Percentiles rank a stretch among this genome's conserved stretches.
phyloP scores from a whole-genome alignment of 2,797 vertebrate genomes.

The Toxotes lorentzi region DNA sequence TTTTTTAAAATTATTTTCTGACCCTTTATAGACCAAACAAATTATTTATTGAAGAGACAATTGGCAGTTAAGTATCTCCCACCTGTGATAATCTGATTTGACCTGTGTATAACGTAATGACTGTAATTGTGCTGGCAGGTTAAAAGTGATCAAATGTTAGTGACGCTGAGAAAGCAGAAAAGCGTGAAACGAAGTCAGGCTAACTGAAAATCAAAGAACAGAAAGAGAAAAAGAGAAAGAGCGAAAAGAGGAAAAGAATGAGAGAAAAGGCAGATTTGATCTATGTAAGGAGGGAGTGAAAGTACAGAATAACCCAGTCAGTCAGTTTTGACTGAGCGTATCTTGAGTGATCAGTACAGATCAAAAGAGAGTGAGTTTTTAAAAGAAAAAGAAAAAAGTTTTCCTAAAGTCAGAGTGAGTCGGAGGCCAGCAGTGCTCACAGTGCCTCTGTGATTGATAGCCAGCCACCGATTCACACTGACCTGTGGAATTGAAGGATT shows the following conservation, averaged over 20 bases:
- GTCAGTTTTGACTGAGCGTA: neutral
- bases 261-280: constrained; percentile 14
- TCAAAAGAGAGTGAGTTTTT: constrained; percentile 29
- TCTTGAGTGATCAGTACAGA: constrained; percentile 44
- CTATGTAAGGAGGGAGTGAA: constrained; percentile 18
- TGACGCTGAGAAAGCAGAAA: neutral
- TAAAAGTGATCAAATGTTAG: neutral
- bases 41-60: too few relatives aligned
- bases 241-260: neutral
- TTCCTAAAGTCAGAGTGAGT: neutral
- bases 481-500: constrained; percentile 58
- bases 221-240: neutral
- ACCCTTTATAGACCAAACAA: too few relatives aligned
- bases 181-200: neutral
- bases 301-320: neutral
- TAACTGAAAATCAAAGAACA: neutral
- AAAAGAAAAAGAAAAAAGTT: constrained; percentile 35
- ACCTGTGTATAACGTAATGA: neutral
- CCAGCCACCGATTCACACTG: constrained; percentile 20
- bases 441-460: constrained; percentile 54
- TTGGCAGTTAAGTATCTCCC: too few relatives aligned
- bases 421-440: neutral
- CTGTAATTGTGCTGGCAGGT: neutral
- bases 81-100: neutral
- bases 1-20: too few relatives aligned